Base-by-base conservation (phyloP, 2,113 vertebrate genomes). In the Petaurus breviceps region DNA sequence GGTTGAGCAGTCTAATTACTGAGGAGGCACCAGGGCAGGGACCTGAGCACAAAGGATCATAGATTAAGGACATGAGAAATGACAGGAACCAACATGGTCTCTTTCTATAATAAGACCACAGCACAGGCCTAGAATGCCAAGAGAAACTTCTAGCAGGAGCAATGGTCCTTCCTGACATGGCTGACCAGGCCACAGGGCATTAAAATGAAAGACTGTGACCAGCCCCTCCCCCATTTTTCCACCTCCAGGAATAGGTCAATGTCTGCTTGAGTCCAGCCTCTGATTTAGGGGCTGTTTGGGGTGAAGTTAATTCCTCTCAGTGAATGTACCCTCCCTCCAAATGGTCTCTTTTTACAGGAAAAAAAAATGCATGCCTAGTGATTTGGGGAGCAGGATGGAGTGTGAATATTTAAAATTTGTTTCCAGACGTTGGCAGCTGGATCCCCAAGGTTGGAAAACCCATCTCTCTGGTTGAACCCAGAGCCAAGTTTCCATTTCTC, bases 401-500 rank as follows among this genome's bases (percentile, higher is more conserved):
- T 54, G 90, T 93, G 57, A 93, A 22, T 92, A 96, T 96, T 93
- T 95, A 92, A 51, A 95, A 92, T 92, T 84, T 95, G 90, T 96
- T 98, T 98, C 96, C 97, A 98, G 97, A 94, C 97, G 37, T 91
- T 54, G 96, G 92, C 91, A 91, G 51, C 91, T 96, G 96, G 89
- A 96, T 95, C 95, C 52, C 43, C 92, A 52, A 0, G 9, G 95
- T 84, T 96, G 97, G 97, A 98, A 98, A 98, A 52, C 95, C 94
- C 95, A 84, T 95, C 90, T 97, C 47, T 92, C 57, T 8, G 92
- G 93, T 94, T 94, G 95, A 92, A 6, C 91, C 92, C 94, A 92
- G 16, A 43, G 97, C 96, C 96, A 96, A 98, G 92, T 98, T 98
- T 97, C 97, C 68, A 0, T 91, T 68, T 92, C 96, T 98, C 92